A percentile compares a stretch with the other conserved stretches of the same genome.
Conservation (phyloP, 2,888 invertebrate genomes). For the Microctonus hyperodae region DNA sequence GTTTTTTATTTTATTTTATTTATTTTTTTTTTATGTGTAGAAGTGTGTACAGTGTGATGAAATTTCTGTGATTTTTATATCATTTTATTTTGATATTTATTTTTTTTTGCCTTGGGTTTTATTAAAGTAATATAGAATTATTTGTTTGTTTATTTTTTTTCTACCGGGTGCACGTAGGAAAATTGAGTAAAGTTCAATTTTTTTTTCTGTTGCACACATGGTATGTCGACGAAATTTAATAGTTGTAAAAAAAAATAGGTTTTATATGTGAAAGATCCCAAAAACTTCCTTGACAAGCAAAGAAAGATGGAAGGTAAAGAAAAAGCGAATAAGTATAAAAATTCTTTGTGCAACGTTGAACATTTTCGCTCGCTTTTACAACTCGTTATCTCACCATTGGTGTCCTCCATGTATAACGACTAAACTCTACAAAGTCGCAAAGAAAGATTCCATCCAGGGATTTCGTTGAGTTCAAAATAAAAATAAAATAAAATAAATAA, state of each 20-base stretch:
- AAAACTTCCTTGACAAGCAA: background rate
- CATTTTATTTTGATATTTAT: no score
- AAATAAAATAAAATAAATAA: no score
- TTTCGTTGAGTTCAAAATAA: background rate
- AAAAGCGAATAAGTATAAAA: background rate
- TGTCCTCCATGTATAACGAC: background rate
- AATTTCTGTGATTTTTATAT: no score
- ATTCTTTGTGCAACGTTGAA: background rate
- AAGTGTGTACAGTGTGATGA: no score
- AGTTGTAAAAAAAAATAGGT: background rate
- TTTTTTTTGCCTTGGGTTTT: no score
- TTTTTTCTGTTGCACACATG: no score
- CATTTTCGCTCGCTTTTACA: conserved; percentile 9
- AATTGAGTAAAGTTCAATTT: background rate
- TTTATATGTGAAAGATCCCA: background rate
- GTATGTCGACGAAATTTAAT: no score
- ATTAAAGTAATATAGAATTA: no score
- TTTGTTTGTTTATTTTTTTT: background rate
- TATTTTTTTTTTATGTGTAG: background rate
- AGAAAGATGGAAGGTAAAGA: background rate
- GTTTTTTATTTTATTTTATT: background rate
- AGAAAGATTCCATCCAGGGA: background rate
- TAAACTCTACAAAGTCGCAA: background rate
- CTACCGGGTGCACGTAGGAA: background rate
- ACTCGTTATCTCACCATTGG: conserved; percentile 20